Evolutionary conservation across 2,888 invertebrate genomes (phyloP), one percentile per base, ranked within the genome.

Genomic region (Lepidonotus clava): DNA sequence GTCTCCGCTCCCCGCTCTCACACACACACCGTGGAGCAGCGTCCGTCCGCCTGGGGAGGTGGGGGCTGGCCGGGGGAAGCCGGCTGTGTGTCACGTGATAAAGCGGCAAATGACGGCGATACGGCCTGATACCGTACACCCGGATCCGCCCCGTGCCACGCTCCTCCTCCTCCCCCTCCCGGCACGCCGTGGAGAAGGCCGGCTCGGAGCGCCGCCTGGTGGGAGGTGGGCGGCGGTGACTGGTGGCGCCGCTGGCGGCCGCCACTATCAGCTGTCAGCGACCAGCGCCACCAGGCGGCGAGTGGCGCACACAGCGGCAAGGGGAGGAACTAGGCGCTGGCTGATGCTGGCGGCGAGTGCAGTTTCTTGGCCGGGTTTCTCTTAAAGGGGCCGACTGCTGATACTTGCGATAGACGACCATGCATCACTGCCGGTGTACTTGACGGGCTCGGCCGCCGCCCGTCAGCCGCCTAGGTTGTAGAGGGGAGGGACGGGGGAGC

Each of bases 381-480:
- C 80, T 80, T 80, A 80, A 80, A 80, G 80, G 80, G 80, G 5
- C 80, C 80, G 80, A 46, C 46, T 80, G 80, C 80, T 51, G 46
- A 80, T 80, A 80, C 80, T 32, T 80, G 71, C 11, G 61, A 61
- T 61, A n/a, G 56, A 11, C 24, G 24, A 21, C 71, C 14, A 71
- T 71, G 71, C 71, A 71, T 71, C 71, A 71, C 71, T 8, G 66
- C 66, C 28, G 4, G 36, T 71, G 71, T 24, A 71, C 36, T 71
- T 71, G 71, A 71, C 71, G 71, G 71, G 36, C 71, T 21, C 36
- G 36, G 21, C 38, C 71, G 36, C 71, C 71, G 14, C 71, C 71
- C 14, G 28, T 11, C 46, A 18, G 46, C 8, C 46, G 46, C 46
- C n/a, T n/a, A n/a, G n/a, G n/a, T n/a, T n/a, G n/a, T n/a, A n/a